Conservation (phyloP, 2,113 vertebrate genomes). For the Uria aalge region DNA sequence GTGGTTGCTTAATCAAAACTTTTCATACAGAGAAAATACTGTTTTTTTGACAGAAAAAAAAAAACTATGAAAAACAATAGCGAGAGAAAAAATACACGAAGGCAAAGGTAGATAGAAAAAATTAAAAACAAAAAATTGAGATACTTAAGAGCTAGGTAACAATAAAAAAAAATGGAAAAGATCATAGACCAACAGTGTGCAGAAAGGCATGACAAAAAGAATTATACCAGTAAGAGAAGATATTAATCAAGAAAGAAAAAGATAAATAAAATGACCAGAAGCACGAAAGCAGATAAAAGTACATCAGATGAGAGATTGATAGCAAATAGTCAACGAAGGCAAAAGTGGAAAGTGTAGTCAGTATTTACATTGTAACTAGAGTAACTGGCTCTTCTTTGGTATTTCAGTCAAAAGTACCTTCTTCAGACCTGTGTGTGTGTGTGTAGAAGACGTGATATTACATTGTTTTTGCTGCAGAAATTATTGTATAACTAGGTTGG, state of each 20-base stretch:
- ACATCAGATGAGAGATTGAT: not conserved
- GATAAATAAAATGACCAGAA: not conserved
- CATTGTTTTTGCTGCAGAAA: not conserved
- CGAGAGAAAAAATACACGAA: not conserved
- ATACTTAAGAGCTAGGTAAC: not conserved
- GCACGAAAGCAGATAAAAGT: not conserved
- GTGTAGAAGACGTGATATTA: not conserved
- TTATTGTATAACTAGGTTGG: not conserved
- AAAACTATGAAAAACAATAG: not conserved
- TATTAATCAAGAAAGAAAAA: not conserved
- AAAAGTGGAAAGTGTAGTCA: not conserved
- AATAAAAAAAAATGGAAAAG: not conserved
- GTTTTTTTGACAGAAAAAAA: not conserved
- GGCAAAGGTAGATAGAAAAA: not conserved
- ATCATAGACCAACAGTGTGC: not conserved
- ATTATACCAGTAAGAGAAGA: not conserved
- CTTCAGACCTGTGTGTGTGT: not conserved
- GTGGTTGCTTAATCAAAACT: not conserved
- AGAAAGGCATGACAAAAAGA: not conserved
- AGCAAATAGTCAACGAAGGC: not conserved
- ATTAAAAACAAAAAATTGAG: not conserved
- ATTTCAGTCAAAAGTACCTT: not conserved
- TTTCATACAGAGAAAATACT: not conserved
- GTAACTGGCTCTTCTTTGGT: not conserved
- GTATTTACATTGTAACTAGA: not conserved